These are phyloP conservation scores for Andrena camellia DNA, from an alignment of 2,888 invertebrate species.

Conservation along the genomic window DNA sequence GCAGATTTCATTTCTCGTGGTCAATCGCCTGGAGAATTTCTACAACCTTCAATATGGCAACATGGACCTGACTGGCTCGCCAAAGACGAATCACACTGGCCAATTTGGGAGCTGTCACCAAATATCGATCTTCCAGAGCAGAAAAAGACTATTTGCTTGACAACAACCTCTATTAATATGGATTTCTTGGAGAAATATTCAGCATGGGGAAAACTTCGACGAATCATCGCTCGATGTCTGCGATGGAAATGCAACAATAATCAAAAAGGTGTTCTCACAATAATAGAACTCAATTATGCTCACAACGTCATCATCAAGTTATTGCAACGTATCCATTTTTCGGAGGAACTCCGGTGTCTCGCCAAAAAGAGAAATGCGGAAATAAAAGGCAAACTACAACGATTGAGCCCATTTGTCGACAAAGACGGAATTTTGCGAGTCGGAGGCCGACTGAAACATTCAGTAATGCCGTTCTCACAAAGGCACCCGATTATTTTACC, in stretches of 20 bases:
- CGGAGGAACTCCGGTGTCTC: neutral
- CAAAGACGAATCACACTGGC: neutral
- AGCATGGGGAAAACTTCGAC: no score
- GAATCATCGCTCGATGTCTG: neutral
- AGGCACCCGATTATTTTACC: constrained; percentile 7
- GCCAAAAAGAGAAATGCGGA: neutral
- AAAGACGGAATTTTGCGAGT: neutral
- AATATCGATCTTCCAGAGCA: no score
- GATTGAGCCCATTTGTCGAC: neutral
- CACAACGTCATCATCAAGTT: neutral
- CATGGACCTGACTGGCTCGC: neutral
- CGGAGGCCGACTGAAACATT: constrained; percentile 9
- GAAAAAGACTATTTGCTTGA: no score
- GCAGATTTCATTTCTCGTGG: neutral
- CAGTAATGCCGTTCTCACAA: neutral
- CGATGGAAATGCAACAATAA: neutral
- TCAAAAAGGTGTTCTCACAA: neutral
- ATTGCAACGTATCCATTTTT: neutral
- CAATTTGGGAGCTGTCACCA: neutral
- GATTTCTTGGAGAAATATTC: no score
- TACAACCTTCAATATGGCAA: neutral
- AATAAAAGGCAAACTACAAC: neutral
- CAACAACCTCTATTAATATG: no score
- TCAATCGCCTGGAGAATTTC: neutral
- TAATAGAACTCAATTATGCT: neutral